Evolutionary conservation across 2,113 vertebrate genomes (phyloP).

Genomic region (Spea bombifrons): DNA sequence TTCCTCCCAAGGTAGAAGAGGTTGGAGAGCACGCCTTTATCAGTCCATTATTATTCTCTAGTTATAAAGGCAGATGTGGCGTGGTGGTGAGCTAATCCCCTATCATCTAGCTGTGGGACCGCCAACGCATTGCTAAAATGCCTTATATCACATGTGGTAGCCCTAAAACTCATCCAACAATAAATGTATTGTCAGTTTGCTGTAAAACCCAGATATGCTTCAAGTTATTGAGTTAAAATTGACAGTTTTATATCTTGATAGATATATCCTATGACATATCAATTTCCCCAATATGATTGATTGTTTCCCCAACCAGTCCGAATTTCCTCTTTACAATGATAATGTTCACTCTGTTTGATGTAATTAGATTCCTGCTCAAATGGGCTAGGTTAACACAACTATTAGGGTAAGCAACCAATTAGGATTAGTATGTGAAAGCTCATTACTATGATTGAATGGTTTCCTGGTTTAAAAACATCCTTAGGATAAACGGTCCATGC

Average conservation of each 20-base stretch:
- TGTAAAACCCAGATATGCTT: too few species aligned
- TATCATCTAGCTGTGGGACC: not conserved
- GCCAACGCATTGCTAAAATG: not conserved
- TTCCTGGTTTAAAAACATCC: constrained; percentile 3
- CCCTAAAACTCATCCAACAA: not conserved
- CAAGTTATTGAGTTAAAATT: too few species aligned
- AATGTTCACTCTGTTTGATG: not conserved
- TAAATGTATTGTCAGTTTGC: not conserved
- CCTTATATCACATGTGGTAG: not conserved
- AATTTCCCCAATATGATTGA: too few species aligned
- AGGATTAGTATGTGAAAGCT: not conserved
- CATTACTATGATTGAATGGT: constrained; percentile 23
- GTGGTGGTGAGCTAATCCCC: not conserved
- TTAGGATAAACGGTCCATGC: constrained; percentile 1
- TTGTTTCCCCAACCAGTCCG: too few species aligned
- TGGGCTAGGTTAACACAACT: constrained; percentile 1
- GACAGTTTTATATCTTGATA: too few species aligned
- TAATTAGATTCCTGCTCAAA: constrained; percentile 6
- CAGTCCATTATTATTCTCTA: constrained; percentile 17
- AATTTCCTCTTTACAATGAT: too few species aligned
- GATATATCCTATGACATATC: too few species aligned
- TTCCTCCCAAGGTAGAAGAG: constrained; percentile 17
- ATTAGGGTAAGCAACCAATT: constrained; percentile 4
- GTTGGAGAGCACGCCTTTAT: constrained; percentile 3
- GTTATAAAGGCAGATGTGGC: constrained; percentile 5